Conservation (phyloP, 2,797 vertebrate genomes). For the Neostethus bicornis region DNA sequence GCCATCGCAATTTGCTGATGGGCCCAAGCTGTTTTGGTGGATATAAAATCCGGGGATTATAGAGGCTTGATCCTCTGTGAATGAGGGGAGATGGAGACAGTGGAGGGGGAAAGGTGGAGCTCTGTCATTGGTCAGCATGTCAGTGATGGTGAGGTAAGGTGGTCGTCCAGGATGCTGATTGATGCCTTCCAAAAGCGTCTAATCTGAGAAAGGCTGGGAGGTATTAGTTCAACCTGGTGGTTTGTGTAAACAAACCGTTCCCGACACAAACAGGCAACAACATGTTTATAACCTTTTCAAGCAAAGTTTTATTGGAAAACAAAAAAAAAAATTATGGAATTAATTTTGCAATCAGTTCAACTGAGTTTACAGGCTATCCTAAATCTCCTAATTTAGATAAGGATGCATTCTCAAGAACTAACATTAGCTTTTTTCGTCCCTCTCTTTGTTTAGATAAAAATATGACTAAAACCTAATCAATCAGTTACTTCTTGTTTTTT, state of each 20-base stretch:
- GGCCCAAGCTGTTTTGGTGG: conserved; percentile 99
- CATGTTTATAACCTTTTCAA: conserved; percentile 71
- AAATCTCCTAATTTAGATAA: no score
- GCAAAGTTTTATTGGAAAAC: conserved; percentile 50
- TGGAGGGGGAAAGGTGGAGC: conserved; percentile 34
- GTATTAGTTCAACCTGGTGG: conserved; percentile 48
- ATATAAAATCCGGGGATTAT: conserved; percentile 96
- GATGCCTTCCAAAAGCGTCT: conserved; percentile 36
- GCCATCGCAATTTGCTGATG: conserved; percentile 98
- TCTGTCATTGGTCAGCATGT: conserved; percentile 62
- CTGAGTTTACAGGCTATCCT: no score
- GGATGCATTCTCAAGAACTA: no score
- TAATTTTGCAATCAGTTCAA: no score
- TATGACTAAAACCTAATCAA: no score
- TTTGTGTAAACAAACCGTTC: conserved; percentile 44
- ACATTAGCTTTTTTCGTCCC: no score
- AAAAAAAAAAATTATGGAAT: conserved; percentile 47
- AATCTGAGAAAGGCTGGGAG: conserved; percentile 47
- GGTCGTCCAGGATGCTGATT: conserved; percentile 9
- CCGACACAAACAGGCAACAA: conserved; percentile 49
- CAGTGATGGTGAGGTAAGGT: conserved; percentile 68
- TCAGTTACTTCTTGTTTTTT: no score
- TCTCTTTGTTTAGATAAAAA: no score
- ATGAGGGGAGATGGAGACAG: conserved; percentile 62
- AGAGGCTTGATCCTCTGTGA: conserved; percentile 86